Base-by-base conservation (phyloP, 2,113 vertebrate species). In the Psephotus haematonotus region DNA sequence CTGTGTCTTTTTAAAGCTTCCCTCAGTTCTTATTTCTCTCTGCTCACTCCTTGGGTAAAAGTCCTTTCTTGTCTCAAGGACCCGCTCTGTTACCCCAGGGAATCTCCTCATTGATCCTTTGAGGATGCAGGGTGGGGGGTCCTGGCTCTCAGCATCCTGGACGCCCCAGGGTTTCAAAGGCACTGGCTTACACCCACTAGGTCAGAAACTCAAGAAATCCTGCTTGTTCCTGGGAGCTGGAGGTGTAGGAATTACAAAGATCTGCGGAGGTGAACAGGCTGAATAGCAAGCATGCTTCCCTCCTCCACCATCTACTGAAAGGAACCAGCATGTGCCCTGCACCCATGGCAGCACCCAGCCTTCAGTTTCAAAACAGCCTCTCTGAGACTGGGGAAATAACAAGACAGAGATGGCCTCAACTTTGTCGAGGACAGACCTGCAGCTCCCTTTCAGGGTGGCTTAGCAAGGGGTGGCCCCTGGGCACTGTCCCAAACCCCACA, bases 331-430 rank as follows among this genome's bases (percentile, higher is more conserved):
- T 57, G 18, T 65, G 55, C 19, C 47, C 64, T 67, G 24, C 20
- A 3, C 4, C 75, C 69, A 33, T 1, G 3, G 27, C 9, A 19
- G 25, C 50, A 63, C 27, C 60, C 50, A 75, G 17, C 17, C 29
- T 43, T 55, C 2, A 0, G 5, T 85, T 82, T 35, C 78, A 72
- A 81, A 93, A 17, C 44, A 76, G 50, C 14, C 27, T 46, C 71
- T 80, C 53, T 41, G 24, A 63, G n/a, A 18, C 46, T 46, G 55
- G 37, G 43, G 89, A 13, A 10, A 43, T 35, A 93, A 59, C 3
- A 37, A 78, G n/a, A 74, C 24, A 75, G 19, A 0, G 0, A 13
- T 0, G 0, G 9, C 29, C 18, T 55, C 47, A 5, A 11, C 75
- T 68, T 44, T 60, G 33, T 33, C 4, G 7, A 78, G 78, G 60